These are phyloP conservation scores for Drosophila ironensis DNA, from an alignment of 1,140 invertebrate species.

Conservation along the genomic window DNA sequence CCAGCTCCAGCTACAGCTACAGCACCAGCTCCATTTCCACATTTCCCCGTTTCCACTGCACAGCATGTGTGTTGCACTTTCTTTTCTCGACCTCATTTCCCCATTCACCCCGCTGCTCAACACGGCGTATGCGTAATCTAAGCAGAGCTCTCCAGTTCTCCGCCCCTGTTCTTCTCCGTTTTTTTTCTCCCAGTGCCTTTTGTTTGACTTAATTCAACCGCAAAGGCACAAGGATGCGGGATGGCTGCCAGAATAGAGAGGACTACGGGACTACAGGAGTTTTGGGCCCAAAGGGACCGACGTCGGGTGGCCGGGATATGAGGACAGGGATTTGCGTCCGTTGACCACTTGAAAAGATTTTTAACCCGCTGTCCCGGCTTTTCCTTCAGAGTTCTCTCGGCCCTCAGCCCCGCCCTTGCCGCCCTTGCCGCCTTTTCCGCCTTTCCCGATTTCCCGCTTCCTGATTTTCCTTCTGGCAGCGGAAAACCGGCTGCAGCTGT, in stretches of 20 bases:
- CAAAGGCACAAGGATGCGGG: conserved; percentile 58
- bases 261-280: neutral
- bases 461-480: neutral
- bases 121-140: conserved; percentile 72
- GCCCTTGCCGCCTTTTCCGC: neutral
- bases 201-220: conserved; percentile 74
- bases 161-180: neutral
- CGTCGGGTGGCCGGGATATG: neutral
- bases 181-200: conserved; percentile 37
- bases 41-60: neutral
- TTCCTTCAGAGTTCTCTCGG: neutral
- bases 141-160: conserved; percentile 34
- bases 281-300: neutral
- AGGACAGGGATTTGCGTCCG: conserved; percentile 34
- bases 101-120: conserved; percentile 20
- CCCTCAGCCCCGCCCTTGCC: neutral
- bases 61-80: conserved; percentile 49
- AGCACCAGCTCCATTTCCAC: conserved; percentile 12
- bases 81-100: conserved; percentile 46
- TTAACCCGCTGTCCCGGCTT: conserved; percentile 21
- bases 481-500: conserved; percentile 46
- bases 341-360: conserved; percentile 49
- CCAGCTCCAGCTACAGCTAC: neutral
- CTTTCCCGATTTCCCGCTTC: neutral
- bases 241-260: conserved; percentile 3